Evolutionary conservation across 2,888 invertebrate species (phyloP), one percentile per base, ranked within the genome.

Genomic region (Andrena hattorfiana): DNA sequence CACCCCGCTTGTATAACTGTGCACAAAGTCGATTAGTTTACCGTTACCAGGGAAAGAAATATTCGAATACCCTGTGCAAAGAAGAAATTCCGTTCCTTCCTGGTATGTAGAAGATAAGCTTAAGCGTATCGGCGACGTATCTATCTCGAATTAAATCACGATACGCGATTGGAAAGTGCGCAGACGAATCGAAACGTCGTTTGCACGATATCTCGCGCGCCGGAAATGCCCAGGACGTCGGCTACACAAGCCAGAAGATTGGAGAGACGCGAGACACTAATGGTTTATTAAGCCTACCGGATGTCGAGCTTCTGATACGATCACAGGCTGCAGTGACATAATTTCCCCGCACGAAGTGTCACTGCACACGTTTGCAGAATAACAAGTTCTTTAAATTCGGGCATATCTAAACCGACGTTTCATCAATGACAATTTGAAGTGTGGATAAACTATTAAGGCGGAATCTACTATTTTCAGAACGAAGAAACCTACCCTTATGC

Each of bases 61-160:
- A 70, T 71, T 75, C 68, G 67, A 63, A 63, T 32, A 66, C 68
- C 71, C 28, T 16, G 69, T 51, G 77, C 66, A 67, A 56, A 42
- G 23, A 59, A 30, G 71, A 72, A 59, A 60, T 8, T 56, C 23
- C 56, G n/a, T 20, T 56, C 23, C 2, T 23, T 56, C 10, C 23
- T 64, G 30, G 42, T 54, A 59, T 30, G 77, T 64, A 51, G 6
- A 54, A 64, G 26, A 77, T 64, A 32, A 6, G 32, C 28, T 16
- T 28, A 48, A 28, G 13, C 35, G 20, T 60, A 48, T 13, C 51
- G 32, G 32, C 28, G 56, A 48, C 60, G 74, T 74, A 80, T 80
- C 73, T 72, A 54, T 70, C 69, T 62, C 56, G 56, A 85, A 85
- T 85, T 77, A 78, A 85, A 81, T 85, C 77, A 81, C 60, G 60